These are phyloP conservation scores for Clarias macrocephalus DNA, from an alignment of 2,113 vertebrate genomes.

Conservation along the genomic window DNA sequence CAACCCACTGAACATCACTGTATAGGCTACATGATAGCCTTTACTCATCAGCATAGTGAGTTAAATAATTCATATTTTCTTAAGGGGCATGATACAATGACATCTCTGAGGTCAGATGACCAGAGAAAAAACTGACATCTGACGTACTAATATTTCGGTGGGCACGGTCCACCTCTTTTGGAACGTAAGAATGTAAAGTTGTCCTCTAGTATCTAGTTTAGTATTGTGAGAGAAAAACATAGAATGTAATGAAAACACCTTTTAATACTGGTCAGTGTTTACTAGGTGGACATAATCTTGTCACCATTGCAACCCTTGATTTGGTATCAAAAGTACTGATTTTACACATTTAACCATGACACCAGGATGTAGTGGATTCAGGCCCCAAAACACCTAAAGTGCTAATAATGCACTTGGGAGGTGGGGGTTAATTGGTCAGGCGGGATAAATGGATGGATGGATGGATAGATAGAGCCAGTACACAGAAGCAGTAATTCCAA, in stretches of 20 bases:
- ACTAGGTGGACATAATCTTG: background rate
- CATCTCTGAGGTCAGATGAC: conserved; percentile 50
- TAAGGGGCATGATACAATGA: conserved; percentile 53
- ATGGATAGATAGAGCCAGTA: background rate
- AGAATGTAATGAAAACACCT: background rate
- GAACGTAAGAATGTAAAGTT: background rate
- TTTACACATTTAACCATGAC: background rate
- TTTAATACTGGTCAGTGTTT: background rate
- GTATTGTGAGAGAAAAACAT: background rate
- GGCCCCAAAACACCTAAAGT: background rate
- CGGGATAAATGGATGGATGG: background rate
- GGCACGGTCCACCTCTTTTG: background rate
- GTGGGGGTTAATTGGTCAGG: background rate
- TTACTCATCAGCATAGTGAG: conserved; percentile 3
- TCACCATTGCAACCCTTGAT: background rate
- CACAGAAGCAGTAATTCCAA: conserved; percentile 62
- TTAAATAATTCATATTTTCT: conserved; percentile 52
- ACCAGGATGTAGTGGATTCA: background rate
- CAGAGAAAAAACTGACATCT: conserved; percentile 41
- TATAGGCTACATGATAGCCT: conserved; percentile 17
- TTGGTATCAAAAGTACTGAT: background rate
- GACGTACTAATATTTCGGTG: conserved; percentile 16
- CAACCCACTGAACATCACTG: background rate
- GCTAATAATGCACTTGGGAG: background rate
- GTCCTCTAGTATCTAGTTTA: background rate